A percentile compares a stretch with the other conserved stretches of the same genome.
Conservation (phyloP, 1,140 invertebrate species). For the Harlomillsia oculata region DNA sequence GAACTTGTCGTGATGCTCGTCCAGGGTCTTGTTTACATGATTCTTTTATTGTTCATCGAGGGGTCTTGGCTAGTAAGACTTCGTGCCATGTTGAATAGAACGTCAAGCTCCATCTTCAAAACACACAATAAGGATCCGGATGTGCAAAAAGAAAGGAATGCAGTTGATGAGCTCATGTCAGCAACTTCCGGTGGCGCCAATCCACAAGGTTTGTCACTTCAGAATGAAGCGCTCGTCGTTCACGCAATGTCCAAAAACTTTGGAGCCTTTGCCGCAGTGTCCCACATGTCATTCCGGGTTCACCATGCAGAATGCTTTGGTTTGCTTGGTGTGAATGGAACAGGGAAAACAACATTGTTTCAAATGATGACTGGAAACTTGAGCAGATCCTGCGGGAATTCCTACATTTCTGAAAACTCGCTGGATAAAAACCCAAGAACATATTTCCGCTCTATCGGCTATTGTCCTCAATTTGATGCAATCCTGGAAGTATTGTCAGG, state of each 20-base stretch:
- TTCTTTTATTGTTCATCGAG: not conserved
- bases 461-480: constrained; percentile 50
- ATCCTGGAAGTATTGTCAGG: constrained; percentile 48
- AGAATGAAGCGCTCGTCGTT: constrained; percentile 10
- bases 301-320: constrained; percentile 45
- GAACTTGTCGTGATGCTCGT: constrained; percentile 8
- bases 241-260: constrained; percentile 1
- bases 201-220: not conserved
- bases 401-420: constrained; percentile 43
- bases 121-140: constrained; percentile 1
- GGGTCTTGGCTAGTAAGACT: not conserved
- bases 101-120: constrained; percentile 9
- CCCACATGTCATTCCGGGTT: constrained; percentile 22
- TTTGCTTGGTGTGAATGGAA: constrained; percentile 42
- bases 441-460: constrained; percentile 39
- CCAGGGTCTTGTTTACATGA: constrained; percentile 1
- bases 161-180: not conserved
- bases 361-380: constrained; percentile 47
- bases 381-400: constrained; percentile 44
- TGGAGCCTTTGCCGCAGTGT: constrained; percentile 1
- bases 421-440: constrained; percentile 40
- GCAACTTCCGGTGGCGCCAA: too few species aligned
- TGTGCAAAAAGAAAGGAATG: constrained; percentile 3
- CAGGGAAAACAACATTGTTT: constrained; percentile 42
- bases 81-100: constrained; percentile 8